Base-by-base conservation (phyloP, 2,888 invertebrate species). In the Drosophila formosana region DNA sequence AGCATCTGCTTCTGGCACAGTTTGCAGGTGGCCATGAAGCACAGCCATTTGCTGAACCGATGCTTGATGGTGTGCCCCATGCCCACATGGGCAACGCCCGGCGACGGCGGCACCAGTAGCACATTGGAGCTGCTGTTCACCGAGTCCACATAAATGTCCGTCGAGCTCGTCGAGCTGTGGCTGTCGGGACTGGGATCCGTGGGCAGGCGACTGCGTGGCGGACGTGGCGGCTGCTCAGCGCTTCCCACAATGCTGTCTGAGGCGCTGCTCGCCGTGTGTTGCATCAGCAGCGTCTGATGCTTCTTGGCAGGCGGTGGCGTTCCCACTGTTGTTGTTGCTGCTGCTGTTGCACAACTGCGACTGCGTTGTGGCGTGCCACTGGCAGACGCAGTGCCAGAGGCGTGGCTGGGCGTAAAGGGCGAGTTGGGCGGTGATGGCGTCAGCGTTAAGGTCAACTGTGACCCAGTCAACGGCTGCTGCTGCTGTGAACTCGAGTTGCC, bases 51-150 rank as follows among this genome's bases (percentile, higher is more conserved):
- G 62, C 95, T 95, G 93, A 98, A 98, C 66, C 98, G 95, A 93
- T 98, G 98, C 80, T 96, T 95, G 90, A 98, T 98, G 92, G 96
- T 96, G 92, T 98, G 96, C 69, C 96, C 96, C 97, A 98, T 98
- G 51, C 95, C 94, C 55, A 96, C 94, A 1, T 95, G 95, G 0
- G 96, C 96, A 52, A 97, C 96, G 87, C 96, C 95, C 3, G 97
- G 97, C 2, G 95, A 94, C 3, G 94, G 93, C 1, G 95, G 95
- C 58, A 94, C 94, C 62, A 92, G 91, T 32, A 92, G 67, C 47
- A 91, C 91, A 70, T 91, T 92, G 46, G 90, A 89, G 60, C 82
- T 82, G 23, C 60, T 66, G 45, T 9, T 9, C 23, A 6, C 81
- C 9, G 81, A 52, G 6, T 92, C 92, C 37, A 82, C 82, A 60